Percentiles rank a stretch among this genome's conserved stretches.
Conservation (phyloP, 2,888 invertebrate species). For the Colletes collaris region DNA sequence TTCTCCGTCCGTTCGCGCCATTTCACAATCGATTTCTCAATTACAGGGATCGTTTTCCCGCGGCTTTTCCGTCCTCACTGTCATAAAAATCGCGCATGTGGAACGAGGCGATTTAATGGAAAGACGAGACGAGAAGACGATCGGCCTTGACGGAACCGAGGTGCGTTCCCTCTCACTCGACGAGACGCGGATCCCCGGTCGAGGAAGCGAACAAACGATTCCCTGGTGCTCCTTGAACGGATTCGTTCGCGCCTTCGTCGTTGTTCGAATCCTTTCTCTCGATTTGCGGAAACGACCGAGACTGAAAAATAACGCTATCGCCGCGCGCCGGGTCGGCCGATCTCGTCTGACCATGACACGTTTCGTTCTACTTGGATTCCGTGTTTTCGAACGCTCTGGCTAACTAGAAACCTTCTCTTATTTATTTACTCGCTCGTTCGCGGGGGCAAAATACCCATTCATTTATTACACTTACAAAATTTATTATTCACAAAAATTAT, state of each 20-base stretch:
- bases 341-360: conserved; percentile 29
- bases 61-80: conserved; percentile 18
- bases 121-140: conserved; percentile 43
- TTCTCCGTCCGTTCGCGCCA: conserved; percentile 22
- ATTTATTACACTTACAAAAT: no score
- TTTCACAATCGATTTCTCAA: conserved; percentile 30
- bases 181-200: conserved; percentile 16
- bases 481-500: no score
- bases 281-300: conserved; percentile 29
- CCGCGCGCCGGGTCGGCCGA: background rate
- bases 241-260: background rate
- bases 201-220: conserved; percentile 49
- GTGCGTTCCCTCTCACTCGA: conserved; percentile 56
- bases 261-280: conserved; percentile 18
- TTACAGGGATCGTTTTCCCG: conserved; percentile 16
- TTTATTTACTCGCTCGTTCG: no score
- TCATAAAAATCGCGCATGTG: conserved; percentile 28
- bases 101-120: conserved; percentile 36
- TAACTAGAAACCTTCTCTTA: no score
- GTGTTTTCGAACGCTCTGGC: background rate
- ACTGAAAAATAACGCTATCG: conserved; percentile 21
- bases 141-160: conserved; percentile 47
- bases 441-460: no score
- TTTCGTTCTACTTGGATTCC: conserved; percentile 11
- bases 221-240: background rate